Evolutionary conservation across 2,888 invertebrate species (phyloP).

Genomic region (Spodoptera picta): DNA sequence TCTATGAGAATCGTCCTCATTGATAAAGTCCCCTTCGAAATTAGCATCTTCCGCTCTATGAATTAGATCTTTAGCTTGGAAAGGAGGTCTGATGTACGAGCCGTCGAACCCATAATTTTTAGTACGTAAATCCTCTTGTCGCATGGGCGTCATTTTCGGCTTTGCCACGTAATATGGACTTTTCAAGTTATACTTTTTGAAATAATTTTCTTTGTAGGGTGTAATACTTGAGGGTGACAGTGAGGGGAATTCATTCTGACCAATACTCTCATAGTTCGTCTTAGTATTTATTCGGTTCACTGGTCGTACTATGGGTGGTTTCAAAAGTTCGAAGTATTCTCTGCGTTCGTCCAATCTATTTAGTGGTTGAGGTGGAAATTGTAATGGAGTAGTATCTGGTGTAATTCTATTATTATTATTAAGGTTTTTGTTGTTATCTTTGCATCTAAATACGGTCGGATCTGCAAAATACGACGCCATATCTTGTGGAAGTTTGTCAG

Average conservation of each 20-base stretch:
- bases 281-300: slow-evolving; percentile 11
- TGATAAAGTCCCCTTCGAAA: slow-evolving; percentile 23
- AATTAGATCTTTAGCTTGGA: slow-evolving; percentile 12
- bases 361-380: no score
- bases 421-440: background rate
- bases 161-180: slow-evolving; percentile 19
- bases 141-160: slow-evolving; percentile 7
- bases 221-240: slow-evolving; percentile 1
- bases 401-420: background rate
- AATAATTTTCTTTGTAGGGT: slow-evolving; percentile 13
- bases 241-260: background rate
- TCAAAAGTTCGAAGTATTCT: slow-evolving; percentile 61
- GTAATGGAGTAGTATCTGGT: no score
- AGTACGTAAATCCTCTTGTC: slow-evolving; percentile 4
- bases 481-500: slow-evolving; percentile 16
- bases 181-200: slow-evolving; percentile 20
- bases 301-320: slow-evolving; percentile 52
- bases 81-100: slow-evolving; percentile 12
- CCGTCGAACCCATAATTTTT: slow-evolving; percentile 34
- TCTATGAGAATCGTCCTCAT: slow-evolving; percentile 18
- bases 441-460: slow-evolving; percentile 10
- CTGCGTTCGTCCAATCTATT: slow-evolving; percentile 35
- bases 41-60: slow-evolving; percentile 15
- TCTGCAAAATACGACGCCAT: slow-evolving; percentile 32
- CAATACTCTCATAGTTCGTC: slow-evolving; percentile 14